Evolutionary conservation across 1,140 invertebrate species (phyloP).

Genomic region (Drosophila tristis): DNA sequence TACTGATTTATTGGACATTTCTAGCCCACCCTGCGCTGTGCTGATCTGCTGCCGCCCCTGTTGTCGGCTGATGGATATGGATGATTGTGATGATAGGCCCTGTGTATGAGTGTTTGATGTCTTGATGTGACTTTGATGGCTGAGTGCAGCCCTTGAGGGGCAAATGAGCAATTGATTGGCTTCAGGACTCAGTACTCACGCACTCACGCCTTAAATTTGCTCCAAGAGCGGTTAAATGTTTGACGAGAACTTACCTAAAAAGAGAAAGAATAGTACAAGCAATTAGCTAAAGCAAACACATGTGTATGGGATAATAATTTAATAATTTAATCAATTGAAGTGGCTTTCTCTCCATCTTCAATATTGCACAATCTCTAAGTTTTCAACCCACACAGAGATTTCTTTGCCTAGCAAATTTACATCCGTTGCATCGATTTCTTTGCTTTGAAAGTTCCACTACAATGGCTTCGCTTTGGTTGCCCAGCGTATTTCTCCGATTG

Average conservation of each 20-base stretch:
- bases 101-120: conserved; percentile 10
- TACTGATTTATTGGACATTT: conserved; percentile 67
- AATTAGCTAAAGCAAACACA: conserved; percentile 7
- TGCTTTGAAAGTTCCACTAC: conserved; percentile 1
- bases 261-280: conserved; percentile 23
- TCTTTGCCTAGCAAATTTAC: not conserved
- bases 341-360: not conserved
- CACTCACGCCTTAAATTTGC: conserved; percentile 23
- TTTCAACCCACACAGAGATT: not conserved
- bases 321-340: not conserved
- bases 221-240: conserved; percentile 8
- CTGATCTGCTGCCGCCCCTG: not conserved
- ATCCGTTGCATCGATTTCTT: not conserved
- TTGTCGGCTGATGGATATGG: conserved; percentile 14
- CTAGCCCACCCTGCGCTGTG: not conserved
- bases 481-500: conserved; percentile 5
- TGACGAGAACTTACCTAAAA: conserved; percentile 64
- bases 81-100: not conserved
- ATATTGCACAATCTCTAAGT: not conserved
- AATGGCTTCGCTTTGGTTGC: not conserved
- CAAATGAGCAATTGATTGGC: conserved; percentile 48
- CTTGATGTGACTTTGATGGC: conserved; percentile 48
- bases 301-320: not conserved
- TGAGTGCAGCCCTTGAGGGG: conserved; percentile 13
- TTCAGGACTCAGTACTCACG: conserved; percentile 57